Conservation (phyloP, 2,113 vertebrate species). For the Camarhynchus parvulus region DNA sequence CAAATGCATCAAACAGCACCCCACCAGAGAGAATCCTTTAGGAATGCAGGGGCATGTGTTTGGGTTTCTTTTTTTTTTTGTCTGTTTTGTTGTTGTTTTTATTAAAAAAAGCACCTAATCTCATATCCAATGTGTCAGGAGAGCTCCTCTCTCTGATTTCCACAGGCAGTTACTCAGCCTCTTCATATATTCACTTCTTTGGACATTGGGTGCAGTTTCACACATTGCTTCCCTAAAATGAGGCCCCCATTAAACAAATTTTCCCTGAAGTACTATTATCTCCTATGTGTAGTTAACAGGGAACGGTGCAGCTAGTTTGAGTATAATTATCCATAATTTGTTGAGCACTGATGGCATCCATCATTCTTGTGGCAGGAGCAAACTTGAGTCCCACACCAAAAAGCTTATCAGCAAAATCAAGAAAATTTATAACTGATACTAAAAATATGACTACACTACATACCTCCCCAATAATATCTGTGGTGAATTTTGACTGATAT, state of each 20-base stretch:
- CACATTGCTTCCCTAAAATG: background rate
- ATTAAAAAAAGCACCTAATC: background rate
- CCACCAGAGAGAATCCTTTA: background rate
- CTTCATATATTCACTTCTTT: background rate
- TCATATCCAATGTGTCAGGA: background rate
- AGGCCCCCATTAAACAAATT: background rate
- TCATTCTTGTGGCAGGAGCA: conserved; percentile 26
- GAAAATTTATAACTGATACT: background rate
- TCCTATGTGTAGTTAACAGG: background rate
- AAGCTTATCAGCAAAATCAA: background rate
- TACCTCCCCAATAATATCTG: background rate
- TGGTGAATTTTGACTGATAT: background rate
- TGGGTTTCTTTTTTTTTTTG: no score
- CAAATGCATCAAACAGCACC: conserved; percentile 43
- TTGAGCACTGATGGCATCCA: background rate
- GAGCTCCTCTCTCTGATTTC: background rate
- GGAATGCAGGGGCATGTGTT: background rate
- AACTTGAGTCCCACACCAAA: background rate
- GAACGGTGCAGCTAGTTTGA: background rate
- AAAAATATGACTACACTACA: background rate
- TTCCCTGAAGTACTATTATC: background rate
- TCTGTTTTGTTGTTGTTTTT: background rate
- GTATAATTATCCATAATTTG: conserved; percentile 13
- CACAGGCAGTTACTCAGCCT: background rate
- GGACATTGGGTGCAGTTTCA: background rate